A percentile compares a stretch with the other conserved stretches of the same genome.
Evolutionary conservation across 1,140 invertebrate species (phyloP).

Genomic region (Cataglyphis hispanica): DNA sequence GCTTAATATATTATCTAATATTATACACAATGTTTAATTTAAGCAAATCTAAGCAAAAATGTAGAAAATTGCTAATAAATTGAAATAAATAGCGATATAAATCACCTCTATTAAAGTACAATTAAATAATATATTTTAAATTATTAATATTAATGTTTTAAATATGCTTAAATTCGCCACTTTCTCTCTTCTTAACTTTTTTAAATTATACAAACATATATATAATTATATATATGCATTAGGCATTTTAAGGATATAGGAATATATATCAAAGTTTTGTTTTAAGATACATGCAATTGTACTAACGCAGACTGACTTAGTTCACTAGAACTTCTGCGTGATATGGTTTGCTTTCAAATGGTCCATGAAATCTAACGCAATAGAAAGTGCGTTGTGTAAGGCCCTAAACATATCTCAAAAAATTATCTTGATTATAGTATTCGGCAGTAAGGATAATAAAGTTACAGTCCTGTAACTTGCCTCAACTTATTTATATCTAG

Average conservation of each 20-base stretch:
- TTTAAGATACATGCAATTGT: slow-evolving; percentile 65
- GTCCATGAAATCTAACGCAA: slow-evolving; percentile 57
- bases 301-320: slow-evolving; percentile 67
- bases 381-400: slow-evolving; percentile 54
- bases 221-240: background rate
- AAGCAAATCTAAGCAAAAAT: background rate
- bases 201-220: slow-evolving; percentile 15
- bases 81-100: background rate
- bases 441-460: slow-evolving; percentile 62
- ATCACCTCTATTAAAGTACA: background rate
- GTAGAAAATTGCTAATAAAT: background rate
- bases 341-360: slow-evolving; percentile 67
- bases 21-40: background rate
- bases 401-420: slow-evolving; percentile 49
- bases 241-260: slow-evolving; percentile 38
- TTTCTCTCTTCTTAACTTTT: background rate
- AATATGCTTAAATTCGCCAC: background rate
- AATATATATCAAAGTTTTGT: slow-evolving; percentile 55
- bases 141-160: slow-evolving; percentile 2
- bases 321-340: slow-evolving; percentile 62
- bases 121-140: background rate
- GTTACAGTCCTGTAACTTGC: background rate
- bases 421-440: slow-evolving; percentile 45
- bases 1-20: background rate
- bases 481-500: slow-evolving; percentile 14